Evolutionary conservation across 2,113 vertebrate genomes (phyloP).

Genomic region (Sprattus sprattus): DNA sequence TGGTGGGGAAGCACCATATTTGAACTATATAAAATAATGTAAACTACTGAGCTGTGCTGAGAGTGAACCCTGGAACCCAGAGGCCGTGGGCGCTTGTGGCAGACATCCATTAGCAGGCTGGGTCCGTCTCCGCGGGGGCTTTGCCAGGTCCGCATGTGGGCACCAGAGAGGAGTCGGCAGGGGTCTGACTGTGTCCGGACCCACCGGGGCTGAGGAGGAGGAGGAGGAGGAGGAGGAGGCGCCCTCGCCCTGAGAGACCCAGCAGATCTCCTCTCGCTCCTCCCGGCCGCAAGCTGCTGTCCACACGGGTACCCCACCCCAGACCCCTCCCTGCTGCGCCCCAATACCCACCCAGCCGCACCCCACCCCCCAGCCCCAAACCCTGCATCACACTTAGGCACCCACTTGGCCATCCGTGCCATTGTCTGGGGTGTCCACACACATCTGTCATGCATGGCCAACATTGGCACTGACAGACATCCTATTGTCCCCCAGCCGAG

Average conservation of each 20-base stretch:
- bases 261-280: conserved; percentile 43
- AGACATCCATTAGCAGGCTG: conserved; percentile 54
- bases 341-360: conserved; percentile 5
- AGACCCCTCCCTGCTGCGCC: conserved; percentile 17
- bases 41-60: not conserved
- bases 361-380: not conserved
- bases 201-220: not conserved
- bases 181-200: conserved; percentile 36
- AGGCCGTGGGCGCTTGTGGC: conserved; percentile 31
- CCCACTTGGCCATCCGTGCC: conserved; percentile 53
- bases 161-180: conserved; percentile 15
- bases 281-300: conserved; percentile 56
- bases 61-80: not conserved
- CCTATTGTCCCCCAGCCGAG: conserved; percentile 48
- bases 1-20: not conserved
- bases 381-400: conserved; percentile 27
- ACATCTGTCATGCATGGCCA: conserved; percentile 67
- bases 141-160: conserved; percentile 41
- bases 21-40: not conserved
- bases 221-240: not conserved
- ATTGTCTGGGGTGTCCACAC: conserved; percentile 67
- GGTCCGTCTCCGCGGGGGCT: conserved; percentile 39
- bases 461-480: conserved; percentile 54
- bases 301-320: conserved; percentile 25
- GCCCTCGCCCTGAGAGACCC: not conserved